Evolutionary conservation across 2,797 vertebrate species (phyloP), one percentile per base, ranked within the genome.

Genomic region (Parotocinclus haroldoi): DNA sequence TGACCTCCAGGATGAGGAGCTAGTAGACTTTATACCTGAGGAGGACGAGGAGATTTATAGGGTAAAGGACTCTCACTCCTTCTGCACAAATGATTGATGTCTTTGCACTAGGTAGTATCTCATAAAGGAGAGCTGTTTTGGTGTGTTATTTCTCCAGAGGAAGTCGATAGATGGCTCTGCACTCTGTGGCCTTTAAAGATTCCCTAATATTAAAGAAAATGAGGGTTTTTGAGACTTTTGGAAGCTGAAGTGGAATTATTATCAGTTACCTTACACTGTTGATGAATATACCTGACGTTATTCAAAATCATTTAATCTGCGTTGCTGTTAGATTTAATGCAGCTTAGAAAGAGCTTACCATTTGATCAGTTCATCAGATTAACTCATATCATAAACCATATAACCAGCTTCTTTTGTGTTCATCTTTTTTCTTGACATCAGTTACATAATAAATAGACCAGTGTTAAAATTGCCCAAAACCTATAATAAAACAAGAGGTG

Each of bases 1-100:
- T 89, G 97, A 99, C 89, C 94, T 99, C 86, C 96, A 99, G 86
- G 97, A 99, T 85, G 96, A 99, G 81, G 96, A 98, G 82, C 93
- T 96, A 72, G 93, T 98, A 89, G 93, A 97, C 88, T 93, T 93
- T 88, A 94, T 96, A 82, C 91, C 91, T 79, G 95, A 95, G 83
- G 96, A 96, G 83, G 96, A 99, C 82, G 95, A 98, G 86, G 96
- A 97, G 85, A 91, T 96, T 86, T 96, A 95, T 93, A 96, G 97
- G 95, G 97, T 99, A 98, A 97, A 84, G 88, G 66, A 88, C 79
- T 88, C 55, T 9, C 40, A 42, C 40, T 42, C 40, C 58, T 55
- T 72, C 62, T 71, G 46, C 68, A 62, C 68, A 71, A 50, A 48
- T 49, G 63, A 60, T 62, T 64, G 69, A 55, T 65, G 53, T 59